A percentile compares a stretch with the other conserved stretches of the same genome.
Evolutionary conservation across 2,113 vertebrate genomes (phyloP).

Genomic region (Crypturellus undulatus): DNA sequence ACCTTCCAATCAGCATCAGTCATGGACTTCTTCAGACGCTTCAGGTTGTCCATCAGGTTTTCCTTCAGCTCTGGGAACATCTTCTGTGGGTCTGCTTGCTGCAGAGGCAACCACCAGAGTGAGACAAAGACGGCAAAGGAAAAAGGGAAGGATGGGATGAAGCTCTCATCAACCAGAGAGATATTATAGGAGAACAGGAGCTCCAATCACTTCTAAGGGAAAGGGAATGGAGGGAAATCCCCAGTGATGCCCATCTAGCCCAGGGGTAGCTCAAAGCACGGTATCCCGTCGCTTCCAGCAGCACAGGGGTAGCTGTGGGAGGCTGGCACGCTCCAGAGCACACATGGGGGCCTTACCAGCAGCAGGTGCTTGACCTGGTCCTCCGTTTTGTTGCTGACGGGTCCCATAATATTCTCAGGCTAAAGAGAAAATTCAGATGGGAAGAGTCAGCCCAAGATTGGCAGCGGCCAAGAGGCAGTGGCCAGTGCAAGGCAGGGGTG

Average conservation of each 20-base stretch:
- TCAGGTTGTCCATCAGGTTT: constrained; percentile 80
- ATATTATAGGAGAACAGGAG: neutral
- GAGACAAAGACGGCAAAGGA: neutral
- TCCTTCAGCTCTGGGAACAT: constrained; percentile 82
- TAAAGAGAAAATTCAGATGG: constrained; percentile 1
- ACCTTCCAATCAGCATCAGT: constrained; percentile 78
- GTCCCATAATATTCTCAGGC: constrained; percentile 44
- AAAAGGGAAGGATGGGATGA: rapidly evolving
- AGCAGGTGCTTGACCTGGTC: constrained; percentile 85
- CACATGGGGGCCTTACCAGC: constrained; percentile 74
- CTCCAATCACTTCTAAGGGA: neutral
- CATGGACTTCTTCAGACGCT: constrained; percentile 77
- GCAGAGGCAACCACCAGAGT: neutral
- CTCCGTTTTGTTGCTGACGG: constrained; percentile 78
- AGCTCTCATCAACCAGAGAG: neutral
- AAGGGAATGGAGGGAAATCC: neutral
- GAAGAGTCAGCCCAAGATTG: rapidly evolving
- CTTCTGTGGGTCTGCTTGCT: constrained; percentile 74
- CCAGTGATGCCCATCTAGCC: neutral
- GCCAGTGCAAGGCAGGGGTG: rapidly evolving
- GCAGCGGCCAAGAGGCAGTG: neutral
- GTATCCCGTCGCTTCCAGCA: neutral
- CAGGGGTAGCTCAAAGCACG: neutral
- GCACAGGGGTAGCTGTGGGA: neutral
- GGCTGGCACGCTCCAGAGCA: neutral